Evolutionary conservation across 2,888 invertebrate genomes (phyloP), one percentile per base, ranked within the genome.

Genomic region (Mythimna albipuncta): DNA sequence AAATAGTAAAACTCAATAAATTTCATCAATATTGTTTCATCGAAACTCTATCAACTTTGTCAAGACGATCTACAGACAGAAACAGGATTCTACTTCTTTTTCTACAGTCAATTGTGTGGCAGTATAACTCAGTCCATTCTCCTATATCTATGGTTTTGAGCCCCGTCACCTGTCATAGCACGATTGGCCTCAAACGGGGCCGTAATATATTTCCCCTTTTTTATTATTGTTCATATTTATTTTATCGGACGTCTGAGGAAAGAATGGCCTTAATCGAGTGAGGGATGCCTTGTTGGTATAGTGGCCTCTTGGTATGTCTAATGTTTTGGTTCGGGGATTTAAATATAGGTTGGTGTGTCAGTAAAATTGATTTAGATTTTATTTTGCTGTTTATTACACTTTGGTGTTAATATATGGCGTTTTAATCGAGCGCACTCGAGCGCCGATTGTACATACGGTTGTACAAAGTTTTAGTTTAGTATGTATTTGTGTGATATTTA

Each of bases 141-240:
- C 7, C 61, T n/a, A 13, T 6, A 21, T 13, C 41, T 2, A 41
- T 65, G 82, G 75, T 86, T 93, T 93, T 93, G 92, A 92, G 89
- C 85, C 85, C 78, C 93, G 90, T 94, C 94, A 93, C 94, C 94
- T 95, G 94, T 95, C 94, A 95, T 91, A 93, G 89, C 88, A 88
- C 86, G 88, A 91, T 91, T 90, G 91, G 90, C 92, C 89, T 93
- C 91, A 92, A 93, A 92, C 91, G 81, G 87, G 86, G 73, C 85
- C 77, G 59, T 87, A 85, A 86, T 89, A 89, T 87, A 84, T 87
- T 83, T 85, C 87, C 91, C 88, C 87, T 90, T 90, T 83, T 90
- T 89, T 89, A 90, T 91, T 90, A 89, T 90, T 87, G 85, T 88
- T 87, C 81, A 85, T 93, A 91, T 94, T 94, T 93, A 93, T 93